A percentile compares a stretch with the other conserved stretches of the same genome.
phyloP scores from a whole-genome alignment of 2,113 vertebrate species.

The Myrmophylax atrothorax region DNA sequence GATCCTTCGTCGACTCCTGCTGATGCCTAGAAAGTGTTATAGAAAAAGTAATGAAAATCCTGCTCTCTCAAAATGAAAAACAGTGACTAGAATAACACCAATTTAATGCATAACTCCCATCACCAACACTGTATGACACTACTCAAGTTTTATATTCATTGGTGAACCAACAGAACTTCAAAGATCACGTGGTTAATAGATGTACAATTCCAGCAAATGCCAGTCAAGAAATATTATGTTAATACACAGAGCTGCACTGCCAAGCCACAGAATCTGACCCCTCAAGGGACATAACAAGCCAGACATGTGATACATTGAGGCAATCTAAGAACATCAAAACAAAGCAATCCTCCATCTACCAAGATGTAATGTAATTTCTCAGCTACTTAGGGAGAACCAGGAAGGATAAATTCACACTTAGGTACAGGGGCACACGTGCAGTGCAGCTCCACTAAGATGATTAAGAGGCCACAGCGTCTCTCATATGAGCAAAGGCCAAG shows the following conservation, averaged over 20 bases:
- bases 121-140: background rate
- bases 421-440: background rate
- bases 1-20: slow-evolving; percentile 91
- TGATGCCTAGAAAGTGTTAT: slow-evolving; percentile 82
- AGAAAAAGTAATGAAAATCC: background rate
- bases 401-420: background rate
- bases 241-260: background rate
- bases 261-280: background rate
- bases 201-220: background rate
- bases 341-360: background rate
- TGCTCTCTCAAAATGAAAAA: background rate
- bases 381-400: background rate
- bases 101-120: background rate
- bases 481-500: background rate
- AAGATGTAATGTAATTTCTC: background rate
- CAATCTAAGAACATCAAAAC: background rate
- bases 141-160: background rate
- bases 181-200: background rate
- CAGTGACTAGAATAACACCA: rapidly evolving
- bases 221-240: background rate
- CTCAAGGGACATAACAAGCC: background rate
- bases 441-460: background rate
- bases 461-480: background rate
- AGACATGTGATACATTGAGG: background rate
- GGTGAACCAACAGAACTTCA: background rate